Evolutionary conservation across 2,113 vertebrate species (phyloP), one percentile per base, ranked within the genome.

Genomic region (Microcebus lehilahytsara): DNA sequence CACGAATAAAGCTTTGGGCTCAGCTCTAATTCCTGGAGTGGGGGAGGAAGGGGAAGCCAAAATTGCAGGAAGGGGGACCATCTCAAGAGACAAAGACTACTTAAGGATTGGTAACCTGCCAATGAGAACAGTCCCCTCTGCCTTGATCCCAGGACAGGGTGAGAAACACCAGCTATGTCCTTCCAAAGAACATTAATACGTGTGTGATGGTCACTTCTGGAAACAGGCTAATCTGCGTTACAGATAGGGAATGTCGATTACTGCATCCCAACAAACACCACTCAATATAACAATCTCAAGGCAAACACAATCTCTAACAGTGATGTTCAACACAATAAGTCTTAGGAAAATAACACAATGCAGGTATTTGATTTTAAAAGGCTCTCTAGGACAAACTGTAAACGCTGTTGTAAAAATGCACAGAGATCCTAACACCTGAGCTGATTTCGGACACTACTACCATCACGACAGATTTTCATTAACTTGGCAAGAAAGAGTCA

Each of bases 401-500:
- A 79, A 90, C 13, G 4, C 20, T 7, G 22, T 0, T 27, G 0
- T 46, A 67, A 85, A 87, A 5, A 42, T 1, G 11, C 34, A 56
- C 5, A 85, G 37, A n/a, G 9, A 58, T 66, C 13, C 46, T 69
- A 62, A 83, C 60, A 49, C 58, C 72, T 60, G 75, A 75, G 34
- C 34, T 27, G 40, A 71, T 9, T 75, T 53, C 64, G 51, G 66
- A 91, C 13, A 19, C 5, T 3, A 9, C 11, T 16, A 42, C 17
- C n/a, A 20, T 75, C 3, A 13, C 0, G 23, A 40, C 0, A 1
- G 23, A 6, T 5, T 30, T 25, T 64, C 32, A 13, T 16, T 64
- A 58, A 40, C 16, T 25, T 80, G 51, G 66, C 74, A n/a, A 87
- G 9, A 46, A 78, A 62, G 23, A 6, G 25, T 53, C 40, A 58